Evolutionary conservation across 2,888 invertebrate genomes (phyloP).

Genomic region (Heliconius ethilla): DNA sequence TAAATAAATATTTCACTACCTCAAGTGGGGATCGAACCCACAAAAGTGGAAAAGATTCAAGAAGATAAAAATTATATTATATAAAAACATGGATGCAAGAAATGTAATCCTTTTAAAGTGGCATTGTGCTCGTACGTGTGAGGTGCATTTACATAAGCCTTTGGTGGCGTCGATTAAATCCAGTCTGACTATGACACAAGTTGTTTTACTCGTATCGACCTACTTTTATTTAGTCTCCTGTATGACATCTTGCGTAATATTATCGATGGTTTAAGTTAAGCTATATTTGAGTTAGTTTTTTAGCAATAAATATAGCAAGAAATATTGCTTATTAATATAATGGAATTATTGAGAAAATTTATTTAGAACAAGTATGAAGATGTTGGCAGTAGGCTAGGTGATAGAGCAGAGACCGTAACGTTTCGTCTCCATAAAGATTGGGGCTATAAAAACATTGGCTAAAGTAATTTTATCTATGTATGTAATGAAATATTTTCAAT

Average conservation of each 20-base stretch:
- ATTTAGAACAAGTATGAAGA: not conserved
- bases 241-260: conserved; percentile 8
- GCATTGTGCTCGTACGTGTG: conserved; percentile 42
- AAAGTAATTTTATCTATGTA: not conserved
- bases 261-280: not conserved
- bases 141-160: conserved; percentile 61
- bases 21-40: no score
- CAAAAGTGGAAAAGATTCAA: not conserved
- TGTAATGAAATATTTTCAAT: not conserved
- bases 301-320: not conserved
- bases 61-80: not conserved
- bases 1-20: no score
- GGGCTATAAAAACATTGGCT: not conserved
- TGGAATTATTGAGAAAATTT: no score
- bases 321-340: no score
- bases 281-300: no score
- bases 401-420: not conserved
- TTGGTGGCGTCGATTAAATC: conserved; percentile 55
- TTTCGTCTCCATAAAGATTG: not conserved
- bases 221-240: conserved; percentile 31
- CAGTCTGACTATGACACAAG: conserved; percentile 51
- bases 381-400: not conserved
- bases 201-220: conserved; percentile 34
- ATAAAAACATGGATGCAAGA: conserved; percentile 32
- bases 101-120: conserved; percentile 46